Evolutionary conservation across 2,797 vertebrate species (phyloP).

Genomic region (Mallotus villosus): DNA sequence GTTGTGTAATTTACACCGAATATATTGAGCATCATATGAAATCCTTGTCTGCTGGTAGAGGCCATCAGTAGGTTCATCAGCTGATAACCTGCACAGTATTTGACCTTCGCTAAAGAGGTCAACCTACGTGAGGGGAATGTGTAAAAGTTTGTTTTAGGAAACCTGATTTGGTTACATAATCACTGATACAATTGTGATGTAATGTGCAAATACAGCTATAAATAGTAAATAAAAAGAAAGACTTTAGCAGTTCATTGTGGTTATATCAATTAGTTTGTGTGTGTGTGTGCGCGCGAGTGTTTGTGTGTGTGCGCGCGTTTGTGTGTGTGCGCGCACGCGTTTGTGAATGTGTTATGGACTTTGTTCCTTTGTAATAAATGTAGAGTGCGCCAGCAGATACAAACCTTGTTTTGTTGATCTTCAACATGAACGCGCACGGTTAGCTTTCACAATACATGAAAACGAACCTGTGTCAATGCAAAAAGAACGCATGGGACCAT

Average conservation of each 20-base stretch:
- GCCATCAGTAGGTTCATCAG: not conserved
- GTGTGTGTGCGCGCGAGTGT: not conserved
- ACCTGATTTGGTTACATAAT: not conserved
- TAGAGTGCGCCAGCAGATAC: conserved; percentile 78
- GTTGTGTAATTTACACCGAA: too few species aligned
- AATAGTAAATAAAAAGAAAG: not conserved
- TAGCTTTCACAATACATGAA: conserved; percentile 38
- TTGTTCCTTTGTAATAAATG: conserved; percentile 83
- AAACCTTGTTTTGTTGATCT: conserved; percentile 63
- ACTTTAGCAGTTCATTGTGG: not conserved
- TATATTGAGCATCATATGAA: not conserved
- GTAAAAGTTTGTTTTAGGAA: not conserved
- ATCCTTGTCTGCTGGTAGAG: not conserved
- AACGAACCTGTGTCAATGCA: not conserved
- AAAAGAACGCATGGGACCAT: too few species aligned
- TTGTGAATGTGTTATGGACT: conserved; percentile 58
- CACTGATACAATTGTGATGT: not conserved
- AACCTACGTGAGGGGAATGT: not conserved
- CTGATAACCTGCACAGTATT: not conserved
- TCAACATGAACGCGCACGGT: conserved; percentile 72
- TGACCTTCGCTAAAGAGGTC: not conserved
- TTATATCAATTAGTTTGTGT: conserved; percentile 11
- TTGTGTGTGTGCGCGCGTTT: not conserved
- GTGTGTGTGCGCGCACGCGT: not conserved
- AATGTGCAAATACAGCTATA: not conserved